A percentile compares a stretch with the other conserved stretches of the same genome.
phyloP scores from a whole-genome alignment of 1,140 invertebrate species.

The Cryptotermes secundus region DNA sequence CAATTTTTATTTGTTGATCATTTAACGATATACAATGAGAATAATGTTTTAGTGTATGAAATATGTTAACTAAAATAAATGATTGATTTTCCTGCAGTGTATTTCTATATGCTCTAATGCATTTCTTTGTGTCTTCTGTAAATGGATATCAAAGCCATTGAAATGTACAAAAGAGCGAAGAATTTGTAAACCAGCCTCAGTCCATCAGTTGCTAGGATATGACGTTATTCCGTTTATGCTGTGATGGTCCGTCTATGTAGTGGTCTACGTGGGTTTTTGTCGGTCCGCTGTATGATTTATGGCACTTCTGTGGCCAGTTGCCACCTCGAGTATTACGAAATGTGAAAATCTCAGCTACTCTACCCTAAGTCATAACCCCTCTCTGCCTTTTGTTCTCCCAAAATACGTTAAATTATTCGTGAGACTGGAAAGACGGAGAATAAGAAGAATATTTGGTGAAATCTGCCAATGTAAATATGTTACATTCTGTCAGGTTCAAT shows the following conservation, averaged over 20 bases:
- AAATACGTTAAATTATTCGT: background rate
- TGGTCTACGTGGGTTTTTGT: background rate
- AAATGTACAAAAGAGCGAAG: no score
- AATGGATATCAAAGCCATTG: no score
- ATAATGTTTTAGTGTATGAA: no score
- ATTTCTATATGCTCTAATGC: no score
- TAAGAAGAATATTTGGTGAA: background rate
- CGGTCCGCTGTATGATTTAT: background rate
- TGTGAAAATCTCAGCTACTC: conserved; percentile 6
- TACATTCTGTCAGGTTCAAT: background rate
- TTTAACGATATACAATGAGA: no score
- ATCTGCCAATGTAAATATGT: background rate
- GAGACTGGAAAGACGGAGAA: background rate
- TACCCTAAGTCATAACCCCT: background rate
- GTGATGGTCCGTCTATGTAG: background rate
- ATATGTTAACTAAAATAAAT: no score
- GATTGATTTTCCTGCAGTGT: no score
- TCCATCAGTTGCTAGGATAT: background rate
- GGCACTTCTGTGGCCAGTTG: conserved; percentile 2
- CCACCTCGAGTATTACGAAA: conserved; percentile 15
- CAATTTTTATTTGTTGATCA: no score
- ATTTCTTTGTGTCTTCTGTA: no score
- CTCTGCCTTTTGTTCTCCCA: conserved; percentile 1
- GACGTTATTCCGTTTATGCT: conserved; percentile 8
- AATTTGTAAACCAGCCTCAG: background rate